Base-by-base conservation (phyloP, 2,113 vertebrate species). In the Leiothrix lutea region DNA sequence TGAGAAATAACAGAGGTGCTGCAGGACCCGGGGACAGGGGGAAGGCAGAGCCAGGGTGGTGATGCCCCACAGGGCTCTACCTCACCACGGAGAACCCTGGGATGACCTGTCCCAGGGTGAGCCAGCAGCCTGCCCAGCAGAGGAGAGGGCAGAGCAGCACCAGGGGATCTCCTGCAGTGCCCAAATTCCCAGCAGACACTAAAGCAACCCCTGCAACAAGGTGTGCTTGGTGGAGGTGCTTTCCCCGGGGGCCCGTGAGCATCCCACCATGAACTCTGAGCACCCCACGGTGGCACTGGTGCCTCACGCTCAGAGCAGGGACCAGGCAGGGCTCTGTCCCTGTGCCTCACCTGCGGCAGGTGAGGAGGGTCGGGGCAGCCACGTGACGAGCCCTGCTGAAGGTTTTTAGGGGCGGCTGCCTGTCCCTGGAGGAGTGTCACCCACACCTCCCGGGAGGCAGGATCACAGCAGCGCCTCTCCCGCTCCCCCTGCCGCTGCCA, bases 331-430 rank as follows among this genome's bases (percentile, higher is more conserved):
- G 40, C 42, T 0, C 26, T 31, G 9, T 1, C 17, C 71, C 88
- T 38, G 86, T 33, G 72, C 81, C 71, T 47, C 71, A 98, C 97
- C 98, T 98, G 96, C 73, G 95, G 97, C 98, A 97, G 97, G 97
- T 97, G 92, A 97, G 98, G 97, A 95, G 97, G 90, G 92, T 70
- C 48, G 66, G 65, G 92, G 54, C 69, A 84, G 83, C 94, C 97
- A 98, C 95, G 97, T 98, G 98, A 97, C 51, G 94, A 95, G 90
- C 80, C 69, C 80, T 18, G 78, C 64, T 19, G 85, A 53, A 96
- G 94, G 78, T 71, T 88, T 73, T 95, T 95, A 94, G 92, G 72
- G 94, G 62, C 53, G 31, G 72, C 85, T 47, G 77, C 24, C 5
- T 36, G 48, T 58, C 60, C 47, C 79, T 24, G 48, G 29, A 90